Conservation (phyloP, 2,113 vertebrate genomes). For the Meriones unguiculatus region DNA sequence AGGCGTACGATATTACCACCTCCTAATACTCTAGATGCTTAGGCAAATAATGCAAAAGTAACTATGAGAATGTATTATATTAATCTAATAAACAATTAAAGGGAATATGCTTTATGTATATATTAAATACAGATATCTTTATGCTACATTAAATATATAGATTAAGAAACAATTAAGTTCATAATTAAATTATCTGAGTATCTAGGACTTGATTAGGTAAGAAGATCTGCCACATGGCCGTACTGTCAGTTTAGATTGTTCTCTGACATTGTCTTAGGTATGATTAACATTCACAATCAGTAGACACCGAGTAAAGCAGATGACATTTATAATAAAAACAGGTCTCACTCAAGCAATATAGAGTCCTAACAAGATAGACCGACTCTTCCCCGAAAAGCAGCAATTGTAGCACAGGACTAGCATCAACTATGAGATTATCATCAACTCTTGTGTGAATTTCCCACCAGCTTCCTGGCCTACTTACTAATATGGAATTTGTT, state of each 20-base stretch:
- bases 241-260: neutral
- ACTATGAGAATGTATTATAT: neutral
- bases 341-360: neutral
- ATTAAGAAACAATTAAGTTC: neutral
- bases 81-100: neutral
- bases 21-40: neutral
- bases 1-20: neutral
- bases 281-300: neutral
- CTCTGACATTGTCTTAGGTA: neutral
- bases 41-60: neutral
- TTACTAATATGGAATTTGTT: neutral
- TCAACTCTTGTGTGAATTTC: neutral
- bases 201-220: neutral
- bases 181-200: slow-evolving; percentile 5
- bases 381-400: neutral
- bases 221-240: neutral
- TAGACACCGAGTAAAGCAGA: slow-evolving; percentile 22
- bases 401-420: neutral
- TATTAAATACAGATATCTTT: neutral
- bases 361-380: neutral
- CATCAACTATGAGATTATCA: neutral
- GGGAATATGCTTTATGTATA: neutral
- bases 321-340: neutral
- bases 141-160: neutral
- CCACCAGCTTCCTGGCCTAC: neutral